Evolutionary conservation across 2,888 invertebrate species (phyloP), one percentile per base, ranked within the genome.

Genomic region (Drosophila neonasuta): DNA sequence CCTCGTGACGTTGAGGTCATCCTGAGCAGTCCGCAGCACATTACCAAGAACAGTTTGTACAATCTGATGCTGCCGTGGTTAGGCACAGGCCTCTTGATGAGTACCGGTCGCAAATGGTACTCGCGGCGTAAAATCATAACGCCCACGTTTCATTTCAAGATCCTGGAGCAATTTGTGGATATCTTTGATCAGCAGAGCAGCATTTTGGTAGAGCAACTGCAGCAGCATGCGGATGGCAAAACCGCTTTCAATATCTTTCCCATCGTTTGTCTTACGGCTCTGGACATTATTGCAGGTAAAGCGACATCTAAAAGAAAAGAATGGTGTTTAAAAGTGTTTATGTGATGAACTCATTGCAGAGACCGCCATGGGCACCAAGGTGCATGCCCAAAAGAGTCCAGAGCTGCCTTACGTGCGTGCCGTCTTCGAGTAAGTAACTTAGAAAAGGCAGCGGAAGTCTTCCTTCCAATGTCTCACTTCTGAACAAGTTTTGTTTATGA

Each of bases 131-230:
- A 94, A 89, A 92, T 95, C 67, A 90, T 96, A 64, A 87, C 84
- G 30, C 95, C 96, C 1, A 93, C 95, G 0, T 96, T 96, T 88
- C 96, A 96, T 89, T 96, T 95, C 87, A 94, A 94, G 83, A 95
- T 96, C 57, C 90, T 96, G 41, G 94, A 95, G 86, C 93, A 94
- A 79, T 96, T 95, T 89, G 89, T 95, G 10, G 93, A 93, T 3
- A 92, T 95, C 0, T 95, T 96, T 87, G 93, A 95, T 79, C 93
- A 93, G 69, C 94, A 95, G 71, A 92, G 93, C 24, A 89, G 90
- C 20, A 91, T 93, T 17, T 90, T 96, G 75, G 89, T 93, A 0
- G 87, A 93, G 0, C 93, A 93, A 74, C 88, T 95, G 15, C 6
- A 88, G 92, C 6, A 92, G 92, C 77, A 88, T 78, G 68, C 89